Evolutionary conservation across 2,797 vertebrate genomes (phyloP), one percentile per base, ranked within the genome.

Genomic region (Dendrocincla tyrannina): DNA sequence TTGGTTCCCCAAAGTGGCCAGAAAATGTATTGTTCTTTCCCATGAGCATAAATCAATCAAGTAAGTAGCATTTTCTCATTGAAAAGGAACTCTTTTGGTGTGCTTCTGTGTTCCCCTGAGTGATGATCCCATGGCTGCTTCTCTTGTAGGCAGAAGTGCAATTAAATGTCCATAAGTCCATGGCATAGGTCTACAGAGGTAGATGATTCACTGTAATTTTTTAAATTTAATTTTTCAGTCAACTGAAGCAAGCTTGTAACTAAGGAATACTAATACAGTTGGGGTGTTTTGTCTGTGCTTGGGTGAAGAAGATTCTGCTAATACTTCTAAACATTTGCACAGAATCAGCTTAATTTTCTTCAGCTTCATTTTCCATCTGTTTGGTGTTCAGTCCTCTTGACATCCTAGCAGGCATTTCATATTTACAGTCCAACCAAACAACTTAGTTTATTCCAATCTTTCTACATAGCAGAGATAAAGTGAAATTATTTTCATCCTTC

Each of bases 401-500:
- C 49, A 76, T 80, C 53, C 50, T 39, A 92, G 63, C 37, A 93
- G 44, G 70, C 53, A 55, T 79, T 95, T 68, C 11, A 35, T 93
- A 89, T 91, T 91, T 96, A 80, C 49, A 58, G 68, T 91, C 58
- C 63, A 93, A 19, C 76, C 39, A 85, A 97, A 95, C 83, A 95
- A 95, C 24, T 32, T 53, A 39, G 32, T 93, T 90, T 30, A 91
- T 96, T 96, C 74, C 95, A 93, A 72, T 72, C 64, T 97, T 95
- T 93, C 75, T 85, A 33, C 55, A 80, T n/a, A 46, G 32, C 44
- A 93, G 79, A 84, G 89, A 89, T 91, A 94, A 94, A 95, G 75
- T 19, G 55, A 97, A 97, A 95, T 95, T 76, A 88, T 91, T 93
- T 93, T 95, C 85, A 92, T 88, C 89, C 97, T 97, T 95, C 56